Evolutionary conservation across 2,888 invertebrate species (phyloP).

Genomic region (Galerucella nymphaeae): DNA sequence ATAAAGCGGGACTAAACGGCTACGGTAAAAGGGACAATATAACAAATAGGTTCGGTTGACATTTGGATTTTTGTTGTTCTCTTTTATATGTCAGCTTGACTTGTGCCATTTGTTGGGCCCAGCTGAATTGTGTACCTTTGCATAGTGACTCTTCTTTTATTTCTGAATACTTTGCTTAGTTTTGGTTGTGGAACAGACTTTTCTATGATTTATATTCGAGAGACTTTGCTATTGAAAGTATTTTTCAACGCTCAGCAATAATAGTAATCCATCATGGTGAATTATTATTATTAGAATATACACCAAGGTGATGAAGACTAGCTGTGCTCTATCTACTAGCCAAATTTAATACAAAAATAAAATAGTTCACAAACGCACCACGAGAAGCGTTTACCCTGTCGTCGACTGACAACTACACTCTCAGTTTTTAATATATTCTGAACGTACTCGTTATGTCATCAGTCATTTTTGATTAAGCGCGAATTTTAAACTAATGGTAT

Average conservation of each 20-base stretch:
- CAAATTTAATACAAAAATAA: too few species aligned
- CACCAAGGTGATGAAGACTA: too few species aligned
- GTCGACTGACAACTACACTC: too few species aligned
- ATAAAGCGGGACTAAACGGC: slow-evolving; percentile 62
- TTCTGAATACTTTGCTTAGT: slow-evolving; percentile 11
- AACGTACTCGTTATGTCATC: too few species aligned
- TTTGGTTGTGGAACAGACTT: slow-evolving; percentile 8
- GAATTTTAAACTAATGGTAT: too few species aligned
- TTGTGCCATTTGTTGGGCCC: slow-evolving; percentile 41
- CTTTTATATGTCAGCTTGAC: slow-evolving; percentile 38
- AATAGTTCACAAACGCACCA: too few species aligned
- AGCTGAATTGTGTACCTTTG: slow-evolving; percentile 23
- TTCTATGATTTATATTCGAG: neutral
- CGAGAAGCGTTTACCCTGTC: too few species aligned
- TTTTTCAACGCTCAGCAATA: neutral
- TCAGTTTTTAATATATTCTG: too few species aligned
- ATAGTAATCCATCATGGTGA: neutral
- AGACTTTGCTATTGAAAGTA: neutral
- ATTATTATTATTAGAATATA: too few species aligned
- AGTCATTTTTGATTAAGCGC: too few species aligned
- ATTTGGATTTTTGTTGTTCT: slow-evolving; percentile 39
- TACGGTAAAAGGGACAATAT: slow-evolving; percentile 43
- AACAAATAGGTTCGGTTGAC: slow-evolving; percentile 43
- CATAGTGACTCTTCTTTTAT: slow-evolving; percentile 8
- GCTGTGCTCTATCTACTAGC: too few species aligned